phyloP scores from a whole-genome alignment of 2,888 invertebrate genomes.

The Heliconius erato region DNA sequence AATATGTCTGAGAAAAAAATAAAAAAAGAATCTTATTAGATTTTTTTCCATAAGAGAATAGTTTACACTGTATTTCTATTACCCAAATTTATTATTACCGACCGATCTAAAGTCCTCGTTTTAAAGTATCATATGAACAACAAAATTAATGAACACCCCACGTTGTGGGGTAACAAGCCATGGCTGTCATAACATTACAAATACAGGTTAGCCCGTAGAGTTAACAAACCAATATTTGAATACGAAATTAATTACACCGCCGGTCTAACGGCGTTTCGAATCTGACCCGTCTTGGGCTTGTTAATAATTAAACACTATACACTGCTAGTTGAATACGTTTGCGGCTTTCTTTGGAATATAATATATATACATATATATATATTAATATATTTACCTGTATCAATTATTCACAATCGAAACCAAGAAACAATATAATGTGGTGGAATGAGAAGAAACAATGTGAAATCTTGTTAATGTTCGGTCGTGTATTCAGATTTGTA shows the following conservation, averaged over 20 bases:
- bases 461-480: slow-evolving; percentile 2
- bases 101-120: background rate
- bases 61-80: background rate
- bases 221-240: slow-evolving; percentile 45
- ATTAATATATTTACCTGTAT: background rate
- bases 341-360: slow-evolving; percentile 6
- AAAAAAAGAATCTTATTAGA: background rate
- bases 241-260: slow-evolving; percentile 47
- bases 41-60: background rate
- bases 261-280: slow-evolving; percentile 48
- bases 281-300: slow-evolving; percentile 22
- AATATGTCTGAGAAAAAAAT: background rate
- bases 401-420: background rate
- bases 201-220: slow-evolving; percentile 38
- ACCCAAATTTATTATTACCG: background rate
- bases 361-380: background rate
- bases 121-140: slow-evolving; percentile 14
- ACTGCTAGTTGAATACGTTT: slow-evolving; percentile 3
- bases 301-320: slow-evolving; percentile 28
- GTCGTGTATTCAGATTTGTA: background rate
- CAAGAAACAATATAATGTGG: background rate
- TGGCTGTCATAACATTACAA: slow-evolving; percentile 41
- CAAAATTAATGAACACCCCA: slow-evolving; percentile 20
- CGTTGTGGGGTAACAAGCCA: slow-evolving; percentile 25
- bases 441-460: background rate